These are phyloP conservation scores for Pelodytes ibericus DNA, from an alignment of 2,797 vertebrate genomes.

Conservation along the genomic window DNA sequence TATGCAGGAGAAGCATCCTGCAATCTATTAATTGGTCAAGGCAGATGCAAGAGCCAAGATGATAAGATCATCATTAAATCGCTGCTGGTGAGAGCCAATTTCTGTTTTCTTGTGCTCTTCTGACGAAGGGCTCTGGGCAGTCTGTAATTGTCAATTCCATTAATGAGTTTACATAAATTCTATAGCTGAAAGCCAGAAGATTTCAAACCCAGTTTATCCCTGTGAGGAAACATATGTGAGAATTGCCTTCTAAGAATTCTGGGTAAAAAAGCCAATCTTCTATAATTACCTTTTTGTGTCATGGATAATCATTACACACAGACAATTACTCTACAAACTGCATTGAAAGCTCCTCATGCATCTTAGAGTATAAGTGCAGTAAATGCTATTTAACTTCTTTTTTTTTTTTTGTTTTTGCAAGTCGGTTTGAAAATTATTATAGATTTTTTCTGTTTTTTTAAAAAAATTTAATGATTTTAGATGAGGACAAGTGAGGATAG, in stretches of 20 bases:
- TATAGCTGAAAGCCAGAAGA: constrained; percentile 51
- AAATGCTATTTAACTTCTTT: constrained; percentile 11
- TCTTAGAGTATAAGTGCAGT: constrained; percentile 26
- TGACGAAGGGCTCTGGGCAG: constrained; percentile 49
- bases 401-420: too few species aligned
- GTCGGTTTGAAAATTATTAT: neutral
- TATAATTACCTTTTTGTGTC: constrained; percentile 53
- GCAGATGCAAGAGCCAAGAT: constrained; percentile 29
- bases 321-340: constrained; percentile 40
- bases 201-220: constrained; percentile 46
- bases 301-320: constrained; percentile 47
- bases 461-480: neutral
- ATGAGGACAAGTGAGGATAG: constrained; percentile 1
- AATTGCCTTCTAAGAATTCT: constrained; percentile 47
- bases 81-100: constrained; percentile 42
- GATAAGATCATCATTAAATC: constrained; percentile 52
- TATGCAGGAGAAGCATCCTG: constrained; percentile 15
- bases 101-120: constrained; percentile 43
- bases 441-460: constrained; percentile 1
- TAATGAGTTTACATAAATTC: constrained; percentile 56
- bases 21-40: constrained; percentile 52
- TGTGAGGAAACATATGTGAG: constrained; percentile 51
- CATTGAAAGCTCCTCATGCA: constrained; percentile 10
- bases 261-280: constrained; percentile 50
- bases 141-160: constrained; percentile 53